A percentile compares a stretch with the other conserved stretches of the same genome.
Evolutionary conservation across 2,888 invertebrate species (phyloP).

Genomic region (Minunthozetes semirufus): DNA sequence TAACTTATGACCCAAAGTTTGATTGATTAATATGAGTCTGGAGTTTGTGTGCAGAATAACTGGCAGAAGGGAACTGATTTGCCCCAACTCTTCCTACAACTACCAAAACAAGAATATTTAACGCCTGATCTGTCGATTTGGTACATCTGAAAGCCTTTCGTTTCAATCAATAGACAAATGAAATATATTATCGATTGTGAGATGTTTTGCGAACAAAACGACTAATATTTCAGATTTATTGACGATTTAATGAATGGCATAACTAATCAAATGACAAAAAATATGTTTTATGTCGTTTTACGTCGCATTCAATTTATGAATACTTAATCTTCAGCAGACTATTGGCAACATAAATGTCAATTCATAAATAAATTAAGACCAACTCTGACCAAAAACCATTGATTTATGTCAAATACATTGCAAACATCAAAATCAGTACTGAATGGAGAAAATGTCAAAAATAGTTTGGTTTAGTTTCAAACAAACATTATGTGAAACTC

Average conservation of each 20-base stretch:
- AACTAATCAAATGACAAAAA: background rate
- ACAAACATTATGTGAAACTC: too few species aligned
- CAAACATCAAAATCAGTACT: too few species aligned
- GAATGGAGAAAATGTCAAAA: too few species aligned
- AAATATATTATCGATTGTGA: background rate
- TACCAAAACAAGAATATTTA: background rate
- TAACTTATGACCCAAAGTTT: background rate
- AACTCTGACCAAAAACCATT: too few species aligned
- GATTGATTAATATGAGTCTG: background rate
- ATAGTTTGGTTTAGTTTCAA: too few species aligned
- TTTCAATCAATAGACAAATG: background rate
- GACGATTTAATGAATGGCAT: conserved; percentile 5
- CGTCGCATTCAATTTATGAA: too few species aligned
- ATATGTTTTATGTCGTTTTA: too few species aligned
- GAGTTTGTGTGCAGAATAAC: background rate
- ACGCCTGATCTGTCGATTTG: background rate
- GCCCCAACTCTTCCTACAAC: background rate
- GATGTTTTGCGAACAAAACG: background rate
- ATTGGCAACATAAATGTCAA: too few species aligned
- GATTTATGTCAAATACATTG: too few species aligned
- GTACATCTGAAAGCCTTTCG: background rate
- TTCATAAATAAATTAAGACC: too few species aligned
- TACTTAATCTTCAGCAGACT: too few species aligned
- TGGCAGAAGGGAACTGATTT: background rate
- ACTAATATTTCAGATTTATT: background rate